Evolutionary conservation across 2,797 vertebrate genomes (phyloP).

Genomic region (Mus minutoides): DNA sequence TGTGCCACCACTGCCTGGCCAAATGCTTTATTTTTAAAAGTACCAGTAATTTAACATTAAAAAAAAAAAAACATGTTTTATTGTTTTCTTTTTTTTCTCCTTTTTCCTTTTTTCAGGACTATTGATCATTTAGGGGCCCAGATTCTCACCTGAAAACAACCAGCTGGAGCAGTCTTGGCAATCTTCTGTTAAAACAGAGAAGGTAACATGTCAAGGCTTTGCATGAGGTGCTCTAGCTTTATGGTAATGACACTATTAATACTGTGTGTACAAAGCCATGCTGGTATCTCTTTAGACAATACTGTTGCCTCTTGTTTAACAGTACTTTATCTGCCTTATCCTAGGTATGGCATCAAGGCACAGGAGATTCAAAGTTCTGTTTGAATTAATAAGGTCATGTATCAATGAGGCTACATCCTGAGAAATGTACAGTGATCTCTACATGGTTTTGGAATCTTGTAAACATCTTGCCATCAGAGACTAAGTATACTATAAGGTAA

Average conservation of each 20-base stretch:
- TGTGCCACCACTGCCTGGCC: too few species aligned
- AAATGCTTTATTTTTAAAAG: not conserved
- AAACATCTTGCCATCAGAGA: not conserved
- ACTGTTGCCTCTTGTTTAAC: not conserved
- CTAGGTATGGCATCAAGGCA: not conserved
- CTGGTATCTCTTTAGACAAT: not conserved
- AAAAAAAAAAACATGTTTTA: not conserved
- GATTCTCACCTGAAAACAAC: conserved; percentile 58
- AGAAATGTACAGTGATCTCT: not conserved
- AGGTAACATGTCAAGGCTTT: not conserved
- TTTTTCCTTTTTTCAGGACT: not conserved
- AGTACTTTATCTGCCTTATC: not conserved
- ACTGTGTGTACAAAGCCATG: not conserved
- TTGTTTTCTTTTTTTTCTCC: not conserved
- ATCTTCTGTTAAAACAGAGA: conserved; percentile 41
- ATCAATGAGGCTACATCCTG: not conserved
- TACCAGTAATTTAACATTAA: not conserved
- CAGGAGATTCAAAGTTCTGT: not conserved
- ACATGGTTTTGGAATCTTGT: not conserved
- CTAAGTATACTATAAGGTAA: not conserved
- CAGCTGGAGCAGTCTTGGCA: not conserved
- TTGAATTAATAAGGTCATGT: not conserved
- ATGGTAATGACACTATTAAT: not conserved
- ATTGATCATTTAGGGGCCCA: not conserved
- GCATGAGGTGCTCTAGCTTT: conserved; percentile 1